Evolutionary conservation across 2,888 invertebrate species (phyloP).

Genomic region (Xanthia icteritia): DNA sequence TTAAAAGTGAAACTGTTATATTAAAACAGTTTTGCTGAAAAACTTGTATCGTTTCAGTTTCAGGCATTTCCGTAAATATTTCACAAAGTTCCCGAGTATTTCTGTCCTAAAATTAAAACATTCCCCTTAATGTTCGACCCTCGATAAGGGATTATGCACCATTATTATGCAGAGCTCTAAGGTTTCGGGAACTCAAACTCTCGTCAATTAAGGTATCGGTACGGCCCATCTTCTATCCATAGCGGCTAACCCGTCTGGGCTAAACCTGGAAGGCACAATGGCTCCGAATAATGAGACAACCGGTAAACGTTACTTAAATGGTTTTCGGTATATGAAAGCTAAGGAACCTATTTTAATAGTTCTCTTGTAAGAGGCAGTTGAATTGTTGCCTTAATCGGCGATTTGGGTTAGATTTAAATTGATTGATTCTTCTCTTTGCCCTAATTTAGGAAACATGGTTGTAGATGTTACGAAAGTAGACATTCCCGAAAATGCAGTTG

Average conservation of each 20-base stretch:
- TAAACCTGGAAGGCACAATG: constrained; percentile 86
- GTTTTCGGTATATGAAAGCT: constrained; percentile 81
- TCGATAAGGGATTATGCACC: constrained; percentile 88
- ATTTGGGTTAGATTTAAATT: constrained; percentile 18
- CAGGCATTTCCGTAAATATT: background rate
- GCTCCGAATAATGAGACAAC: constrained; percentile 86
- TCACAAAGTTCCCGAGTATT: background rate
- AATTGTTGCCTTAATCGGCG: constrained; percentile 50
- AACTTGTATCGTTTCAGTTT: background rate
- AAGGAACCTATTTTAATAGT: constrained; percentile 70
- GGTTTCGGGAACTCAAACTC: constrained; percentile 88
- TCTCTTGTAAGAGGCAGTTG: constrained; percentile 69
- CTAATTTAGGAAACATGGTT: background rate
- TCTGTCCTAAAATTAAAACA: constrained; percentile 2
- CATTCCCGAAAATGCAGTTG: background rate
- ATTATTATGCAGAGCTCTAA: constrained; percentile 88
- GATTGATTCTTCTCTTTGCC: background rate
- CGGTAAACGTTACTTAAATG: constrained; percentile 77
- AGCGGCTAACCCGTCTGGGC: constrained; percentile 73
- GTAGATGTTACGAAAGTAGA: background rate
- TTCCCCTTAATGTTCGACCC: constrained; percentile 79
- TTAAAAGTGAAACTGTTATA: background rate
- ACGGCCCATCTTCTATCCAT: constrained; percentile 85
- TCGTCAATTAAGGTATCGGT: constrained; percentile 90
- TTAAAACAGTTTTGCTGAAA: background rate